These are phyloP conservation scores for Pagetopsis macropterus DNA, from an alignment of 2,797 vertebrate species.

Conservation along the genomic window DNA sequence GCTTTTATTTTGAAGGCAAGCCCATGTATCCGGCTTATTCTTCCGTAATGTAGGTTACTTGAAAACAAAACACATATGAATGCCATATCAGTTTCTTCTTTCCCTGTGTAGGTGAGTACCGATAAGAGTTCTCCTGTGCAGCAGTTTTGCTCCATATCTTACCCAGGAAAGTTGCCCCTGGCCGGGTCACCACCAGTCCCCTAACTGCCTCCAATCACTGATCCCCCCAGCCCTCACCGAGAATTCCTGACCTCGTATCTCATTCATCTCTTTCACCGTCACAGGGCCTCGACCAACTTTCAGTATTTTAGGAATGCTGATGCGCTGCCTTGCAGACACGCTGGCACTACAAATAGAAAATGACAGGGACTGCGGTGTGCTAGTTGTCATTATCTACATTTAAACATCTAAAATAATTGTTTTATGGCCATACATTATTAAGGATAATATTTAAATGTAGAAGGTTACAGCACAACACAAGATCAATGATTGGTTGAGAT, in stretches of 20 bases:
- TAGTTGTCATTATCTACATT: constrained; percentile 2
- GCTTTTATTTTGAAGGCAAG: constrained; percentile 46
- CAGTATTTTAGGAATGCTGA: constrained; percentile 77
- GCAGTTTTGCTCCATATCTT: background rate
- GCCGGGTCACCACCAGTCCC: no score
- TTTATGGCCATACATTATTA: background rate
- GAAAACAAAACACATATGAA: background rate
- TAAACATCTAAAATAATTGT: background rate
- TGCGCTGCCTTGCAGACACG: constrained; percentile 47
- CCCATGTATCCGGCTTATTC: background rate
- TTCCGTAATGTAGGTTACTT: background rate
- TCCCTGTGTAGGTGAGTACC: background rate
- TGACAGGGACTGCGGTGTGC: constrained; percentile 4
- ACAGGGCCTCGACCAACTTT: constrained; percentile 54
- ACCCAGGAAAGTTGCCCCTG: background rate
- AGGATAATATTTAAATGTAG: background rate
- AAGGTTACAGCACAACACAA: background rate
- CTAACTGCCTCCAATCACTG: background rate
- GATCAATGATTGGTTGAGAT: no score
- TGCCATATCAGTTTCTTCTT: background rate
- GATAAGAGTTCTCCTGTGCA: background rate
- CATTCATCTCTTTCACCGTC: constrained; percentile 75
- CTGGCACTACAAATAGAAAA: constrained; percentile 69
- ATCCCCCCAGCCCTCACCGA: constrained; percentile 8
- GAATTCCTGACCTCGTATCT: constrained; percentile 82